A percentile compares a stretch with the other conserved stretches of the same genome.
Conservation (phyloP, 2,888 invertebrate species). For the Rhopalosiphum nymphaeae region DNA sequence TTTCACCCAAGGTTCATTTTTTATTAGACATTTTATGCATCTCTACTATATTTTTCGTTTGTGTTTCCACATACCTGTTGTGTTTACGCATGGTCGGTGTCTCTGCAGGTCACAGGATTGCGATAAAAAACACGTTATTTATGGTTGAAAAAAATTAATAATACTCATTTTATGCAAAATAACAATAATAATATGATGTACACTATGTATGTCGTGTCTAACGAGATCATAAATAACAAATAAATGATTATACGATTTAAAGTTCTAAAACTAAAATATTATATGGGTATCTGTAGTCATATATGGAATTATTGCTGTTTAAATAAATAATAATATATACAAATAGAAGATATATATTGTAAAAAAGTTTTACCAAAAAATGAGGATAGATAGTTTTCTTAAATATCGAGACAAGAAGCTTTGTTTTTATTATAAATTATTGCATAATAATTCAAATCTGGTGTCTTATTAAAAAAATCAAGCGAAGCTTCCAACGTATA, state of each 20-base stretch:
- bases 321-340: slow-evolving; percentile 1
- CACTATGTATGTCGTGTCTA: background rate
- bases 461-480: background rate
- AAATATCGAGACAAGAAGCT: background rate
- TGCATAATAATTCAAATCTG: background rate
- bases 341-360: background rate
- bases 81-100: slow-evolving; percentile 26
- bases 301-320: background rate
- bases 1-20: slow-evolving; percentile 46
- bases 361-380: background rate
- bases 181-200: background rate
- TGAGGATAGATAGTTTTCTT: background rate
- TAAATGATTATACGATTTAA: slow-evolving; percentile 30
- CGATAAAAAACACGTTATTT: slow-evolving; percentile 35
- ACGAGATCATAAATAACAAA: slow-evolving; percentile 16
- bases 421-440: slow-evolving; percentile 5
- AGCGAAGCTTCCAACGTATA: background rate
- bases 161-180: slow-evolving; percentile 24
- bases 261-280: slow-evolving; percentile 34
- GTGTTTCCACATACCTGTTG: slow-evolving; percentile 42
- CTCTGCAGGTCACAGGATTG: background rate
- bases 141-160: slow-evolving; percentile 29
- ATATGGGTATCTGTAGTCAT: background rate
- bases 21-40: slow-evolving; percentile 37
- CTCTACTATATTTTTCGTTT: slow-evolving; percentile 40